Evolutionary conservation across 2,888 invertebrate genomes (phyloP), one percentile per base, ranked within the genome.

Genomic region (Melikaiella ostensackeni): DNA sequence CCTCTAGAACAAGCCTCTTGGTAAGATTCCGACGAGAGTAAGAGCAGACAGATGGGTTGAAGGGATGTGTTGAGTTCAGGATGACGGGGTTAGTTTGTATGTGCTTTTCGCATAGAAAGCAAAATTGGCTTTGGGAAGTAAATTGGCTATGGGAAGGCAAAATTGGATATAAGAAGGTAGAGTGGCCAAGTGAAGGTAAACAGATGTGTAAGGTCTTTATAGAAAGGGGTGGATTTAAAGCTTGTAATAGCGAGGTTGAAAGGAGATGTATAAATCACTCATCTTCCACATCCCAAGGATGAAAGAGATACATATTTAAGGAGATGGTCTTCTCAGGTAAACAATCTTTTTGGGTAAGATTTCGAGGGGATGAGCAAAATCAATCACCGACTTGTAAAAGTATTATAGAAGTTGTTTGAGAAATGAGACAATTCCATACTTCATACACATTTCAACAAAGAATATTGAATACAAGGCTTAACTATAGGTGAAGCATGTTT

Each of bases 1-100:
- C 75, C 63, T 63, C 46, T 46, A 27, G 46, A 70, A 50, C 64
- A 64, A 64, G 38, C 50, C 66, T 42, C 66, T 66, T 66, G 27
- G 46, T 46, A 50, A 70, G 70, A 70, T 30, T 70, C 50, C 70
- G 30, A 50, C 30, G 70, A 50, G 70, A 70, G 46, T 21, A 30
- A 24, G 50, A 70, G 50, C 30, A n/a, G 70, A 30, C 30, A 24
- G 46, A 66, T 42, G 64, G 46, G 16, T 42, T 66, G 27, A 46
- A 24, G 57, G 21, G 66, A 33, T 4, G 35, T 19, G 62, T 63
- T 63, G 19, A 66, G 46, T 70, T 70, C 33, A 46, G 50, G 8
- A 38, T 24, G 46, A 66, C 46, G 35, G 38, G 35, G 38, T 38
- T 42, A 30, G 27, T n/a, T 70, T 46, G 50, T 46, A 50, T 70